These are phyloP conservation scores for Sebastes umbrosus DNA, from an alignment of 2,797 vertebrate species.

Conservation along the genomic window DNA sequence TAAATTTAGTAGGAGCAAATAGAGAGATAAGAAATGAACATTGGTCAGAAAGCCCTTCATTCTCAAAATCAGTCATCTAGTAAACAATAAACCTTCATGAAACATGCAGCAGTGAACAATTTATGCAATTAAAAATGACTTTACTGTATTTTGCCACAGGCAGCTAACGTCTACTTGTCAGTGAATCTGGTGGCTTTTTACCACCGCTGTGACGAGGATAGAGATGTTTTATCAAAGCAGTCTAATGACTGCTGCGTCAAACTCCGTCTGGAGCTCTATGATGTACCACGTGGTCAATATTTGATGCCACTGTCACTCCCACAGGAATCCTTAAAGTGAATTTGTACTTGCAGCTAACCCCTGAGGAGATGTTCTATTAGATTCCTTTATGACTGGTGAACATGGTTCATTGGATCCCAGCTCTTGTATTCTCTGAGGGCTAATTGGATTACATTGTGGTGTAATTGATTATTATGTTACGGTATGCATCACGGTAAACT, in stretches of 20 bases:
- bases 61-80: no score
- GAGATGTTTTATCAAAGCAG: slow-evolving; percentile 57
- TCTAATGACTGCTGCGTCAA: slow-evolving; percentile 59
- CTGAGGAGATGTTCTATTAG: slow-evolving; percentile 79
- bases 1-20: background rate
- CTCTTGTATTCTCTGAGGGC: slow-evolving; percentile 71
- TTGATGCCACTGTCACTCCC: slow-evolving; percentile 71
- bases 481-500: slow-evolving; percentile 72
- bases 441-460: slow-evolving; percentile 76
- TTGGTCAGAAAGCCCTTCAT: background rate
- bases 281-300: slow-evolving; percentile 65
- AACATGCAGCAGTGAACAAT: background rate
- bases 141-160: background rate
- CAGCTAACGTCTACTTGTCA: background rate
- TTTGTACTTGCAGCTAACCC: slow-evolving; percentile 72
- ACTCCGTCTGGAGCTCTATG: slow-evolving; percentile 55
- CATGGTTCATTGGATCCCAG: slow-evolving; percentile 74
- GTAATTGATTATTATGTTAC: slow-evolving; percentile 81
- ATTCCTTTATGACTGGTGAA: slow-evolving; percentile 84
- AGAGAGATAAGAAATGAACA: background rate
- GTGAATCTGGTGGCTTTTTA: slow-evolving; percentile 18
- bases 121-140: background rate
- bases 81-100: background rate
- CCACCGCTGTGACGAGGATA: slow-evolving; percentile 17
- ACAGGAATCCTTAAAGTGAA: slow-evolving; percentile 75